phyloP scores from a whole-genome alignment of 2,113 vertebrate species.

The Xenopus laevis region DNA sequence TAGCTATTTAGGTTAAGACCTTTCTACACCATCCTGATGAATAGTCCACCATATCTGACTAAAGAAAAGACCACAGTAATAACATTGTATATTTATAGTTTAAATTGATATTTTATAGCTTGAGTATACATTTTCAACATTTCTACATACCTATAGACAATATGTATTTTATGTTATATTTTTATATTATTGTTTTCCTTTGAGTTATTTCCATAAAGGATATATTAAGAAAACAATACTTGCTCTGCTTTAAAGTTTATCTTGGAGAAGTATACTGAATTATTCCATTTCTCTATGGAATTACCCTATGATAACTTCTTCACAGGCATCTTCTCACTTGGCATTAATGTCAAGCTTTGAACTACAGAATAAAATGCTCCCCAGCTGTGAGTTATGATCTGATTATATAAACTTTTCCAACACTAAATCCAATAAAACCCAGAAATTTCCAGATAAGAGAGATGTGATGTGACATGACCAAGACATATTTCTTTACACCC shows the following conservation, averaged over 20 bases:
- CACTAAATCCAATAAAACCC: constrained; percentile 35
- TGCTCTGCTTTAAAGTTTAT: constrained; percentile 1
- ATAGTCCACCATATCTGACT: too few relatives aligned
- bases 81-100: too few relatives aligned
- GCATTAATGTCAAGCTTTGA: constrained; percentile 48
- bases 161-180: too few relatives aligned
- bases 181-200: background rate
- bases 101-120: too few relatives aligned
- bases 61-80: too few relatives aligned
- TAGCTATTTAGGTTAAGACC: too few relatives aligned
- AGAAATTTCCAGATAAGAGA: constrained; percentile 40
- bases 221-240: constrained; percentile 13
- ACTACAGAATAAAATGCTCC: constrained; percentile 54
- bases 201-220: background rate
- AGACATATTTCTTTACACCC: constrained; percentile 20
- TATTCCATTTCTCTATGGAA: constrained; percentile 51
- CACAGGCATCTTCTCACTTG: constrained; percentile 54
- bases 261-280: constrained; percentile 39
- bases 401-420: constrained; percentile 49
- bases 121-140: too few relatives aligned
- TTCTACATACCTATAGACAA: too few relatives aligned
- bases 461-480: constrained; percentile 39
- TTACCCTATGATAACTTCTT: constrained; percentile 51
- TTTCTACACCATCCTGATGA: too few relatives aligned
- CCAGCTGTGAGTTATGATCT: constrained; percentile 58